Evolutionary conservation across 2,113 vertebrate species (phyloP).

Genomic region (Amphiprion ocellaris): DNA sequence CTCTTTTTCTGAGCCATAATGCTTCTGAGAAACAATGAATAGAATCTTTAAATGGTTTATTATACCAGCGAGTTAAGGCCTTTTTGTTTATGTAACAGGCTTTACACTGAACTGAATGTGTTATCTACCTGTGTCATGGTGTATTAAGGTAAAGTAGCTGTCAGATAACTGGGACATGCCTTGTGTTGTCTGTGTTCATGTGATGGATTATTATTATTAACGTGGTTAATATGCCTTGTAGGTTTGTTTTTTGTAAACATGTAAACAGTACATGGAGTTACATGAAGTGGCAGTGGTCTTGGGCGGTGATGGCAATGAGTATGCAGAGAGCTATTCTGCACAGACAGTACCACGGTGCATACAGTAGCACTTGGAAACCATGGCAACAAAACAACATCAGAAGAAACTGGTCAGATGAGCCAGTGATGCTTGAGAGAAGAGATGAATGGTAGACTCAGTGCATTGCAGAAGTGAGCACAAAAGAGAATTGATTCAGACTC

Average conservation of each 20-base stretch:
- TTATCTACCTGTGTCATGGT: background rate
- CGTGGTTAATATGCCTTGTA: background rate
- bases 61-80: background rate
- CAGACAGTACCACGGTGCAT: constrained; percentile 74
- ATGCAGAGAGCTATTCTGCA: constrained; percentile 60
- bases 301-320: constrained; percentile 50
- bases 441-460: constrained; percentile 69
- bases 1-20: background rate
- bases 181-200: background rate
- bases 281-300: constrained; percentile 40
- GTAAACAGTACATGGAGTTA: background rate
- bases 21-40: constrained; percentile 24
- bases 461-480: constrained; percentile 51
- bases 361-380: constrained; percentile 85
- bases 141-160: constrained; percentile 13
- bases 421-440: constrained; percentile 73
- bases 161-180: background rate
- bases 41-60: no score
- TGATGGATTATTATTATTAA: background rate
- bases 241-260: background rate
- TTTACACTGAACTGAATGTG: constrained; percentile 6
- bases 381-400: constrained; percentile 87
- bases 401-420: constrained; percentile 80
- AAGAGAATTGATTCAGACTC: constrained; percentile 31
- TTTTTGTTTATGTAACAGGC: constrained; percentile 30